Base-by-base conservation (phyloP, 1,140 invertebrate species). In the Brachionus asplanchnoidis region DNA sequence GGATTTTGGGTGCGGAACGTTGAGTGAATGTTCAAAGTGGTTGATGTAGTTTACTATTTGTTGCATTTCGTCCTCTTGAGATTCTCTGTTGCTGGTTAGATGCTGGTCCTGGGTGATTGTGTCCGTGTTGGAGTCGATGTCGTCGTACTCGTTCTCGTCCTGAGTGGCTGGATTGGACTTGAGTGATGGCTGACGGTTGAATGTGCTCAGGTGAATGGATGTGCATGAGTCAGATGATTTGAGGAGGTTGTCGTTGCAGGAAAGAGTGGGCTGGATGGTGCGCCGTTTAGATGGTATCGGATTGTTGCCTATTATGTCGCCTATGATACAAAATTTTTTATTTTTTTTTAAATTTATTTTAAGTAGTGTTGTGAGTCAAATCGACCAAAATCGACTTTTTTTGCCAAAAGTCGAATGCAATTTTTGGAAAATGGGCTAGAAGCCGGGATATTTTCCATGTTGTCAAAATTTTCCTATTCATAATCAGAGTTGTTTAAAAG, bases 21-120 rank as follows among this genome's bases (percentile, higher is more conserved):
- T 56, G 8, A 82, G 17, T 26, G 50, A 82, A 46, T 82, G 42
- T 12, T 68, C 79, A 44, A 82, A 68, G 28, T 82, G 28, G 28
- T 68, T 82, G 14, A 82, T 60, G 32, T 82, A 68, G 36, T 82
- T 46, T 1, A 82, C 79, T 0, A 65, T 42, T 26, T 65, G 50
- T 44, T 65, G 36, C 53, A 82, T 82, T 44, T 82, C 79, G 20
- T 82, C 79, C 14, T 82, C 79, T 42, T 82, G 32, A 65, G 26
- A 28, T 68, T 65, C 17, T 12, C 42, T 14, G 12, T 28, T 82
- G 50, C n/a, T 14, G 0, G 17, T 11, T 1, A 8, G 5, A 0
- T 26, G 40, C 0, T 20, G 2, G 2, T 42, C 40, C 23, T 75
- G 32, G 66, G n/a, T 44, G 14, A 75, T 75, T 0, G 14, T 8